A percentile compares a stretch with the other conserved stretches of the same genome.
These are phyloP conservation scores for Alloscopus bannaensis DNA, from an alignment of 2,888 invertebrate species.

Conservation along the genomic window DNA sequence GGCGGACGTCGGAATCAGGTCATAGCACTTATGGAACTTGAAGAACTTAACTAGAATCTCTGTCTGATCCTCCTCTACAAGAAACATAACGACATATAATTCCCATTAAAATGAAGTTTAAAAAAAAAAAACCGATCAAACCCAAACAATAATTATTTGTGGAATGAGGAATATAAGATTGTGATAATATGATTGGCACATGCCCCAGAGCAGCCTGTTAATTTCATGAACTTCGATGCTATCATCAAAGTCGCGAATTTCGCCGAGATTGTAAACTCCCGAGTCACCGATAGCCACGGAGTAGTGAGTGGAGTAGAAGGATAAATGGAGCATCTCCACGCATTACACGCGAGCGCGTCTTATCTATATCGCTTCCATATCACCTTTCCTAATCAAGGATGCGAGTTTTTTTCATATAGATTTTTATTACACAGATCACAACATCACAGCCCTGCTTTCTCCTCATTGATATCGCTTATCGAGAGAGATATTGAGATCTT, in stretches of 20 bases:
- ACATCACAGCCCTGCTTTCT: no score
- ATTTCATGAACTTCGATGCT: conserved; percentile 69
- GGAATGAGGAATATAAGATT: neutral
- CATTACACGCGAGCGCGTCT: conserved; percentile 7
- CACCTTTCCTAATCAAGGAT: no score
- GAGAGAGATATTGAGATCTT: no score
- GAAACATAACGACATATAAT: conserved; percentile 74
- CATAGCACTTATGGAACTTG: conserved; percentile 99
- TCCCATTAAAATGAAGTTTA: no score
- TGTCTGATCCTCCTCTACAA: conserved; percentile 96
- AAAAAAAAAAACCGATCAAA: no score
- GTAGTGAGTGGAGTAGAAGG: conserved; percentile 69
- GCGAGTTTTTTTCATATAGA: neutral
- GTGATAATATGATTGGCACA: conserved; percentile 40
- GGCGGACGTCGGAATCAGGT: conserved; percentile 98
- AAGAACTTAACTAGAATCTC: conserved; percentile 99
- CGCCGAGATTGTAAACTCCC: conserved; percentile 61
- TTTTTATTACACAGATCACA: neutral
- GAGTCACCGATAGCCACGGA: conserved; percentile 64
- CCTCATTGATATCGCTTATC: no score
- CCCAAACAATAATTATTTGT: neutral
- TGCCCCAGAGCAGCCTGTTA: conserved; percentile 72
- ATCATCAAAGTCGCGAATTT: conserved; percentile 71
- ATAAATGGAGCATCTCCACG: conserved; percentile 70
- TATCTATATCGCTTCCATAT: no score